Percentiles rank a stretch among this genome's conserved stretches.
Evolutionary conservation across 2,888 invertebrate species (phyloP).

Genomic region (Athalia circularis): DNA sequence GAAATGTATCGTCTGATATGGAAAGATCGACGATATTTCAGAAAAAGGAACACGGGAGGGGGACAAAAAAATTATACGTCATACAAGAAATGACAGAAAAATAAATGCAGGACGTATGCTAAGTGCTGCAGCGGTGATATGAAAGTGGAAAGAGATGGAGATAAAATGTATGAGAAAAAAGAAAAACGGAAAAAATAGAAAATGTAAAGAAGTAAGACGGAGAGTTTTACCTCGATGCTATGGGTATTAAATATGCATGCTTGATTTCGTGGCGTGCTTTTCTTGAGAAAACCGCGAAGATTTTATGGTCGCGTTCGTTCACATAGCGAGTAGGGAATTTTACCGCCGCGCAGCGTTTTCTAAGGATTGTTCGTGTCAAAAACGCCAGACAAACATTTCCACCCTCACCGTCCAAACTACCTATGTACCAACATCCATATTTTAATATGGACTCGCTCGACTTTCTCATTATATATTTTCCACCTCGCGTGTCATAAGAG

Average conservation of each 20-base stretch:
- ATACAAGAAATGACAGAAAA: no score
- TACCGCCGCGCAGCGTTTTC: neutral
- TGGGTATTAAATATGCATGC: constrained; percentile 57
- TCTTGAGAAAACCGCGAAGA: constrained; percentile 58
- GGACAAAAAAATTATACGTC: no score
- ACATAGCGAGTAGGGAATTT: no score
- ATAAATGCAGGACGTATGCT: no score
- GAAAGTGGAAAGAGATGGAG: no score
- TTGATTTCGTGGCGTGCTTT: constrained; percentile 36
- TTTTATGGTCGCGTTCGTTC: constrained; percentile 53
- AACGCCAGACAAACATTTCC: no score
- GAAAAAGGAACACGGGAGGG: no score
- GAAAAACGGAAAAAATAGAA: neutral
- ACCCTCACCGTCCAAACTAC: no score
- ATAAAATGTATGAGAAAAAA: neutral
- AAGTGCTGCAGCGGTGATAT: no score
- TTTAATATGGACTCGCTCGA: constrained; percentile 36
- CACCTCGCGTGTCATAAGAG: neutral
- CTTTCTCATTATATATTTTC: constrained; percentile 15
- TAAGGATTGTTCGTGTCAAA: no score
- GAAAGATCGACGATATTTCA: no score
- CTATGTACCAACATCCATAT: neutral
- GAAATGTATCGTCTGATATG: no score
- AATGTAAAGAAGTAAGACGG: neutral
- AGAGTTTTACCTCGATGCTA: constrained; percentile 16